phyloP scores from a whole-genome alignment of 2,797 vertebrate species.

The Lates japonicus region DNA sequence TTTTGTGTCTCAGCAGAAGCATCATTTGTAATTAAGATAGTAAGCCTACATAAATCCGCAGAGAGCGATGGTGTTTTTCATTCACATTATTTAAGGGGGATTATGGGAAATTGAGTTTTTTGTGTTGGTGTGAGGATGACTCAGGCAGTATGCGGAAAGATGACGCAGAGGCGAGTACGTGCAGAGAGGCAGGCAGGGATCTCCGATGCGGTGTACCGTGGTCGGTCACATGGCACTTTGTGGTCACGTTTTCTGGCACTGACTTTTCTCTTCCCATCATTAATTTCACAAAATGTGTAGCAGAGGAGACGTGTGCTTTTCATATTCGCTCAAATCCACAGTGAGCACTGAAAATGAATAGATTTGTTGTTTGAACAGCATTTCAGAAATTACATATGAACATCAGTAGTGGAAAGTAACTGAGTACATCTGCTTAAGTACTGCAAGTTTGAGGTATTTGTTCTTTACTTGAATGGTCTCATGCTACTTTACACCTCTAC shows the following conservation, averaged over 20 bases:
- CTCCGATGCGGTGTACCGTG: slow-evolving; percentile 54
- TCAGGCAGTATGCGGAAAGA: slow-evolving; percentile 31
- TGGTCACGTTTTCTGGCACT: slow-evolving; percentile 57
- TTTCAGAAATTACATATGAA: background rate
- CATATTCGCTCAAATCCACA: background rate
- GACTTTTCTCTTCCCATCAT: slow-evolving; percentile 3
- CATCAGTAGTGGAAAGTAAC: background rate
- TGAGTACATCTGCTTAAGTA: no score
- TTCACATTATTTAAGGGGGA: background rate
- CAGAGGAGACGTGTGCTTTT: background rate
- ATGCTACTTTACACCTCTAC: no score
- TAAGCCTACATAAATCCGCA: rapidly evolving
- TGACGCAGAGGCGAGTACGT: slow-evolving; percentile 84
- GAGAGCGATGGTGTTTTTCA: rapidly evolving
- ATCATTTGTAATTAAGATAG: background rate
- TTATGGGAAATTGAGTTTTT: slow-evolving; percentile 21
- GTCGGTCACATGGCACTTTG: slow-evolving; percentile 57
- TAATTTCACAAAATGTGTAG: background rate
- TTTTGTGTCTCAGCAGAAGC: background rate
- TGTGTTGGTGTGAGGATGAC: background rate
- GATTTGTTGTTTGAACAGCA: background rate
- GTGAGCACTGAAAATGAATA: background rate
- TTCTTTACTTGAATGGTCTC: no score
- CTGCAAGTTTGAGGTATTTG: no score
- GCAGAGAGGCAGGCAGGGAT: slow-evolving; percentile 74